phyloP scores from a whole-genome alignment of 2,888 invertebrate species.

The Eurytoma adleriae region DNA sequence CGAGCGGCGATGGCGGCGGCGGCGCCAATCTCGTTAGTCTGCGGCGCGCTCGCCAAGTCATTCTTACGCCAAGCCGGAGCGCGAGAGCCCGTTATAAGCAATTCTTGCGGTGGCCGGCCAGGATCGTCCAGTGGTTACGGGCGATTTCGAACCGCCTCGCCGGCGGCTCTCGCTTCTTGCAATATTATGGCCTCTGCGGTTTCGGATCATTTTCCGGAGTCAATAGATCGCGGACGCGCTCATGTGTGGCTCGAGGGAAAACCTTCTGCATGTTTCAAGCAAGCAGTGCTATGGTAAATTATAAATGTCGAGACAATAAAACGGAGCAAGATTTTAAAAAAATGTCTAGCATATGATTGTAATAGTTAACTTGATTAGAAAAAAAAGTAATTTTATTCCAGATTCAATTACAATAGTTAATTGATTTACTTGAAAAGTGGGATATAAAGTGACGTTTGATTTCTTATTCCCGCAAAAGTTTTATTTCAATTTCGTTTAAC shows the following conservation, averaged over 20 bases:
- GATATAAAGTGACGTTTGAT: no score
- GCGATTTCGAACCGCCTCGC: constrained; percentile 55
- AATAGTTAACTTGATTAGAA: no score
- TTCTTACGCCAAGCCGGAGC: constrained; percentile 1
- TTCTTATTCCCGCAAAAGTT: no score
- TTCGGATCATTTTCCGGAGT: constrained; percentile 46
- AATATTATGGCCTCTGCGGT: constrained; percentile 57
- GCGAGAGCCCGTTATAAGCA: constrained; percentile 49
- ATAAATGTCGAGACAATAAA: no score
- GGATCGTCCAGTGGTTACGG: constrained; percentile 57
- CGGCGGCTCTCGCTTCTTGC: constrained; percentile 12
- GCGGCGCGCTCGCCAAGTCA: constrained; percentile 55
- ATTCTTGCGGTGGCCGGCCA: constrained; percentile 63
- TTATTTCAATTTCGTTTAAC: no score
- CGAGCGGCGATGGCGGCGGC: constrained; percentile 48
- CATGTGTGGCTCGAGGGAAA: not conserved
- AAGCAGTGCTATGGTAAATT: no score
- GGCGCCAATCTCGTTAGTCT: constrained; percentile 59
- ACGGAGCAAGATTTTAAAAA: no score
- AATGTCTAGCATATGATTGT: no score
- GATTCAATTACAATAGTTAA: no score
- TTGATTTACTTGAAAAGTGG: no score
- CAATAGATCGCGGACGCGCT: not conserved
- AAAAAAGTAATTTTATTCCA: no score
- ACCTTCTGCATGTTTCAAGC: no score